Base-by-base conservation (phyloP, 1,140 invertebrate species). In the Trissolcus basalis region DNA sequence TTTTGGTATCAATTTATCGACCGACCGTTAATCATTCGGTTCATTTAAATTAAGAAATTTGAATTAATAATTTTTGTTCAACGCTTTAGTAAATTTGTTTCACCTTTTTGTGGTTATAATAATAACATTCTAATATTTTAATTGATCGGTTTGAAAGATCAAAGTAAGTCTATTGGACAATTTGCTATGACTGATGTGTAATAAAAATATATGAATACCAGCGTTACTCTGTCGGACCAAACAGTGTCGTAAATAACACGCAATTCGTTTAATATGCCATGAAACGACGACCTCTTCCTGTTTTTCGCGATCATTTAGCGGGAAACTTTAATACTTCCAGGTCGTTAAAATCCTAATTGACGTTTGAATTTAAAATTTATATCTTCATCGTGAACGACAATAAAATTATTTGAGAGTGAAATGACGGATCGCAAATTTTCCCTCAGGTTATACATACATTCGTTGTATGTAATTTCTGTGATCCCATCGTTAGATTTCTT, bases 261-360 rank as follows among this genome's bases (percentile, higher is more conserved):
- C 70, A 54, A 71, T 73, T 61, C 49, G 69, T 78, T 74, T 73
- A 78, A 78, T 74, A 70, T 59, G 70, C 70, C 56, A 78, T 78
- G 67, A 78, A 74, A 78, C 41, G 76, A 54, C 19, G 41, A 55
- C 69, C 65, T 73, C 70, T 78, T 74, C 76, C 76, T 78, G 76
- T 74, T 78, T n/a, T 27, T 27, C 72, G 70, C 65, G 44, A 70
- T 53, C 75, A 44, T 74, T 78, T 78, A 78, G 67, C 60, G 70
- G 36, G 65, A 65, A 73, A 64, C 45, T 70, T 74, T 70, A 71
- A 74, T 78, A 65, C 76, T 78, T 49, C 47, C 8, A 16, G 9
- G 43, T 63, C 63, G 61, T 78, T 74, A 78, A 78, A 74, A 71
- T 74, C 74, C 77, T 78, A 78, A 78, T 78, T 78, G 77, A 78